Base-by-base conservation (phyloP, 2,888 invertebrate genomes). In the Cecidostiba fungosa region DNA sequence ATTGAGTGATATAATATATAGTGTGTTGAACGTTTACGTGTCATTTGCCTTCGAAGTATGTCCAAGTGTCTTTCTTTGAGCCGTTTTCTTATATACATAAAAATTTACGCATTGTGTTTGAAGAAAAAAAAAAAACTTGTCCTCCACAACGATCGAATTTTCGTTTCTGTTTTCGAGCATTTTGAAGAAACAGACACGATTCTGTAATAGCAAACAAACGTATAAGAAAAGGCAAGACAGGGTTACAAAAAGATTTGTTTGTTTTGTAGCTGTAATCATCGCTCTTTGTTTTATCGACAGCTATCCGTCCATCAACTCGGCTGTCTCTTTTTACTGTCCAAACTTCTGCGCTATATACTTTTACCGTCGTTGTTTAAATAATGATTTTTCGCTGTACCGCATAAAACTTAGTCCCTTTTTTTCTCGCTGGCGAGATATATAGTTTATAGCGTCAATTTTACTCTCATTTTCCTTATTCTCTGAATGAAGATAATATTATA, bases 301-400 rank as follows among this genome's bases (percentile, higher is more conserved):
- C 90, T 88, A 91, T 92, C 92, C 92, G 92, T 92, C 92, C 92
- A 91, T 87, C 92, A 88, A 89, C 87, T 90, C 88, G 90, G 91
- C 91, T 91, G 91, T 89, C 89, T 78, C n/a, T 82, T 59, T 59
- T 59, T 87, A 76, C 39, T 74, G 36, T 84, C 59, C 59, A 26
- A 69, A 73, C 43, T 72, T 54, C 36, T 72, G 47, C 19, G 50
- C n/a, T 19, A 5, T 16, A 70, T 39, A 72, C 14, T 79, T 79
- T 54, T 50, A 50, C 36, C 70, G 50, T 70, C 47, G 81, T 70
- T n/a, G 32, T 70, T 70, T 70, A 32, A 59, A 59, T 36, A 6
- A 59, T 59, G n/a, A 62, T 47, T 72, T 72, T 62, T 59, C 5
- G 72, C 29, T 62, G 62, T 47, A 36, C 23, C 78, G 29, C 14